Percentiles rank a stretch among this genome's conserved stretches.
Evolutionary conservation across 1,140 invertebrate genomes (phyloP).

Genomic region (Andrena cerasifolii): DNA sequence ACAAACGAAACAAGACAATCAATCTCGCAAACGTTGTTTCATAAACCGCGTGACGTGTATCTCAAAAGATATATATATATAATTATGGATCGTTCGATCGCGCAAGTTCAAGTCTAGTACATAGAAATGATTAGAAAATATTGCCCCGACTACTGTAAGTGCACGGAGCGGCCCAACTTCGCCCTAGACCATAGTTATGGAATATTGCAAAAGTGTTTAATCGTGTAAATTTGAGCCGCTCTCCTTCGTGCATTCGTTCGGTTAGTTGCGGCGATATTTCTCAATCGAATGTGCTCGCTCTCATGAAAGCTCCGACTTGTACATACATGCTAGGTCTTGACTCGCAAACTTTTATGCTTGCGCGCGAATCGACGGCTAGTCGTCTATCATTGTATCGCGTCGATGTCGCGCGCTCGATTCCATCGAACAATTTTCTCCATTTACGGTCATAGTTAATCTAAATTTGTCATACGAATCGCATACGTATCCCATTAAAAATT

Average conservation of each 20-base stretch:
- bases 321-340: neutral
- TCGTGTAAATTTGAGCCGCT: too few relatives aligned
- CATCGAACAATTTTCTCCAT: constrained; percentile 33
- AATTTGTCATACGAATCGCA: constrained; percentile 80
- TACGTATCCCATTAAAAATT: constrained; percentile 79
- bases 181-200: too few relatives aligned
- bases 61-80: too few relatives aligned
- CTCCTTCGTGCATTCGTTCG: too few relatives aligned
- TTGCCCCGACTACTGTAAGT: too few relatives aligned
- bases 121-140: too few relatives aligned
- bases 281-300: neutral
- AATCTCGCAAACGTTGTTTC: constrained; percentile 41
- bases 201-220: too few relatives aligned
- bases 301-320: neutral
- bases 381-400: neutral
- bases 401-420: neutral
- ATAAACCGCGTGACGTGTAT: constrained; percentile 4
- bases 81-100: too few relatives aligned
- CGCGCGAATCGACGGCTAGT: neutral
- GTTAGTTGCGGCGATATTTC: too few relatives aligned
- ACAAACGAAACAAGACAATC: constrained; percentile 49
- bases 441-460: constrained; percentile 70
- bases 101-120: too few relatives aligned
- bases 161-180: too few relatives aligned
- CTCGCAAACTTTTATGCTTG: too few relatives aligned